Evolutionary conservation across 1,140 invertebrate genomes (phyloP).

Genomic region (Heliconius congener): DNA sequence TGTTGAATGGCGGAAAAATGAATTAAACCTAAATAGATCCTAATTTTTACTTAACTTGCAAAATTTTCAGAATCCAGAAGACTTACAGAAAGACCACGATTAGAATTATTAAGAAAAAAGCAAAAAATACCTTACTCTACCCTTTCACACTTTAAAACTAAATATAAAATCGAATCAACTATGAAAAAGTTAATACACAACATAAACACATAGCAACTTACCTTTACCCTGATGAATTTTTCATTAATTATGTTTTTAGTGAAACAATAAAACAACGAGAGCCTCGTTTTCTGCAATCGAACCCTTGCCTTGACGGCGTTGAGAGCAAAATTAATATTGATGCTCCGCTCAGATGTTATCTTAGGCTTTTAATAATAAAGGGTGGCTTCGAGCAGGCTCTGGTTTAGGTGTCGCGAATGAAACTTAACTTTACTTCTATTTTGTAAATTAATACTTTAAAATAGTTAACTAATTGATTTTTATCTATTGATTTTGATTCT

Average conservation of each 20-base stretch:
- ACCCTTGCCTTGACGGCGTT: constrained; percentile 44
- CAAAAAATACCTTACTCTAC: too few relatives aligned
- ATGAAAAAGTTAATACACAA: constrained; percentile 6
- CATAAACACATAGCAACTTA: constrained; percentile 29
- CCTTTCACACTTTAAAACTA: neutral
- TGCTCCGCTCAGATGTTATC: constrained; percentile 63
- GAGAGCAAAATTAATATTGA: constrained; percentile 69
- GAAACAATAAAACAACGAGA: constrained; percentile 55
- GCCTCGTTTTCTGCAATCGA: constrained; percentile 42
- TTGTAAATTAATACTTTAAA: neutral
- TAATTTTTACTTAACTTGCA: too few relatives aligned
- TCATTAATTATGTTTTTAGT: constrained; percentile 56
- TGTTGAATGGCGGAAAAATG: too few relatives aligned
- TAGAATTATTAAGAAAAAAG: too few relatives aligned
- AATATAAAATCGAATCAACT: neutral
- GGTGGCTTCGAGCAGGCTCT: constrained; percentile 21
- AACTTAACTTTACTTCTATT: neutral
- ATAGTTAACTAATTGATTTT: neutral
- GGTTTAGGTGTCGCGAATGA: constrained; percentile 1
- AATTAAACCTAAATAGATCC: too few relatives aligned
- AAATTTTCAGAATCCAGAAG: too few relatives aligned
- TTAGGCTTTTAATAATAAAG: constrained; percentile 66
- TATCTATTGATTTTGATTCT: neutral
- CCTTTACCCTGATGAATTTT: constrained; percentile 39
- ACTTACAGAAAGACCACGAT: too few relatives aligned